Evolutionary conservation across 2,888 invertebrate genomes (phyloP), one percentile per base, ranked within the genome.

Genomic region (Epistrophe grossulariae): DNA sequence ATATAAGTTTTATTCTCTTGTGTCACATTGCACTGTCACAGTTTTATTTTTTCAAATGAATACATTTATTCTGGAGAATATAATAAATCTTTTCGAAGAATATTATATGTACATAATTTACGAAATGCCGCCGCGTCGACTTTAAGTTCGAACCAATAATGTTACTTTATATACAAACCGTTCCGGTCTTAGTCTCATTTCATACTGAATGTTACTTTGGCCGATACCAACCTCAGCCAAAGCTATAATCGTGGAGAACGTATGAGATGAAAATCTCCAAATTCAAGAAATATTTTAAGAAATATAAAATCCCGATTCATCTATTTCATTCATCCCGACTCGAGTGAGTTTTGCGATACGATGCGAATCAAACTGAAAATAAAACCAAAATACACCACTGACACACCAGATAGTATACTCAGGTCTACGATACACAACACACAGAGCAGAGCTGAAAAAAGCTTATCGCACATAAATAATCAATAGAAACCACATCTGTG

Each of bases 221-320:
- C 50, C 15, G 24, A 38, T 4, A 24, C 24, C 24, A 24, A 24
- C 24, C 24, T 40, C 50, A 52, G 40, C 40, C 11, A 17, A 55
- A 40, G n/a, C 6, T 31, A 31, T n/a, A n/a, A n/a, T 28, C 62
- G 74, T 13, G 57, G 78, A 71, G 48, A 68, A 72, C 31, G 57
- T 43, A 17, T 28, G 40, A 87, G 87, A 87, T 76, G 82, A 87
- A 70, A 76, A 87, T 83, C 83, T 83, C 79, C 66, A 73, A 83
- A 77, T 45, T 35, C 13, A 40, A 80, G 66, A 50, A 59, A 77
- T 50, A 13, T 10, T 45, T 43, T 52, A 35, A 74, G 55, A 48
- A 19, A 15, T 15, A 55, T 15, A 8, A 55, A 50, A 38, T 43
- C 17, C 50, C 40, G 10, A 38, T 35, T 73, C 57, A n/a, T 62